Conservation (phyloP, 2,888 invertebrate species). For the Stomorhina lunata region DNA sequence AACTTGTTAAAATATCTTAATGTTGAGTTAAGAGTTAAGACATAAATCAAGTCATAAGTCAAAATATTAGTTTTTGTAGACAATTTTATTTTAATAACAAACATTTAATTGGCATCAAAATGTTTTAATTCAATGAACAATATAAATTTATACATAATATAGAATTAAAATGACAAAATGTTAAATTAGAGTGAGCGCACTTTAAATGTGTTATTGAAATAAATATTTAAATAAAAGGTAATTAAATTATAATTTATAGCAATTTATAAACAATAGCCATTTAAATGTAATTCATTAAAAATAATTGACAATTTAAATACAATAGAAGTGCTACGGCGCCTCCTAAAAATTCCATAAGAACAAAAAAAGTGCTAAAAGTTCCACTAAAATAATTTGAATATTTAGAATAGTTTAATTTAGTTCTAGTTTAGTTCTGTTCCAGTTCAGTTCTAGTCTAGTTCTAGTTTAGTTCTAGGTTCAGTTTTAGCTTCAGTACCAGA, state of each 20-base stretch:
- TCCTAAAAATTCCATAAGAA: too few relatives aligned
- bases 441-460: too few relatives aligned
- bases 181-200: background rate
- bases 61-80: slow-evolving; percentile 20
- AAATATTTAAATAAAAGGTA: background rate
- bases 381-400: too few relatives aligned
- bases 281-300: background rate
- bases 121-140: too few relatives aligned
- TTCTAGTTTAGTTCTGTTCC: too few relatives aligned
- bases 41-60: slow-evolving; percentile 47
- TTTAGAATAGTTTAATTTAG: too few relatives aligned
- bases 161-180: slow-evolving; percentile 43
- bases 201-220: background rate
- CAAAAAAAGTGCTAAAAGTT: too few relatives aligned
- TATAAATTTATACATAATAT: slow-evolving; percentile 1
- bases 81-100: slow-evolving; percentile 17
- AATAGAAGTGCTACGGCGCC: too few relatives aligned
- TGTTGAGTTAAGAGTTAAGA: slow-evolving; percentile 24
- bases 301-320: too few relatives aligned
- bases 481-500: too few relatives aligned
- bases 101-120: slow-evolving; percentile 39
- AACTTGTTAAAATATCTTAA: slow-evolving; percentile 35
- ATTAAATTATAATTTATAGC: background rate
- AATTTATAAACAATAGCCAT: background rate
- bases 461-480: too few relatives aligned